Base-by-base conservation (phyloP, 2,888 invertebrate genomes). In the Saturnia pavonia region DNA sequence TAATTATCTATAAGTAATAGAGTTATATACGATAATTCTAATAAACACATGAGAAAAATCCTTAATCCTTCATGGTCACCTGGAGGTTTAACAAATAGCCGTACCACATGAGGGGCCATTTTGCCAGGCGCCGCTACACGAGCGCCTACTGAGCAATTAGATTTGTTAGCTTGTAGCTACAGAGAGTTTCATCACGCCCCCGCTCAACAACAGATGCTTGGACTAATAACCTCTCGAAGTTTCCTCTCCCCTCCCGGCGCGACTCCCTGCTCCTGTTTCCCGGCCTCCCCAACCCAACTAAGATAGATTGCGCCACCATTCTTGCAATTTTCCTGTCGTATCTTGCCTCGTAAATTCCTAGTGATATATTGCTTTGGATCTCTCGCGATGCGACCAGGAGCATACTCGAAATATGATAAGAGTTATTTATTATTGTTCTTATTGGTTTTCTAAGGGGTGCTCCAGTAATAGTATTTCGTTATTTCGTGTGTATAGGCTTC, bases 301-400 rank as follows among this genome's bases (percentile, higher is more conserved):
- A 97, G 97, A 97, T 97, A 96, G 96, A 97, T 97, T 96, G 96
- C 96, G 95, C 96, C 96, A 96, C 96, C 97, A 97, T 97, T 97
- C 97, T 97, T 97, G 97, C 97, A 97, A 97, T 97, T 97, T 97
- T 96, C 96, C 97, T 97, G 97, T 97, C 97, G 97, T 97, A 97
- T 96, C 96, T 96, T 96, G 95, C 96, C 95, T 96, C 96, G 96
- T 97, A 97, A 96, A 97, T 96, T 96, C 95, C 94, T 95, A 92
- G 96, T 96, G 96, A 97, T 96, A 96, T 96, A 97, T 96, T 95
- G 95, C 92, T 92, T 91, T 81, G 94, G 94, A 94, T 94, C 94
- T 92, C 87, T 90, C 92, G 94, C 94, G 94, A 91, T 91, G 93
- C 92, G 91, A 92, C 93, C 94, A 91, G 94, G 90, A 92, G 93